Conservation (phyloP, 2,113 vertebrate species). For the Steatornis caripensis region DNA sequence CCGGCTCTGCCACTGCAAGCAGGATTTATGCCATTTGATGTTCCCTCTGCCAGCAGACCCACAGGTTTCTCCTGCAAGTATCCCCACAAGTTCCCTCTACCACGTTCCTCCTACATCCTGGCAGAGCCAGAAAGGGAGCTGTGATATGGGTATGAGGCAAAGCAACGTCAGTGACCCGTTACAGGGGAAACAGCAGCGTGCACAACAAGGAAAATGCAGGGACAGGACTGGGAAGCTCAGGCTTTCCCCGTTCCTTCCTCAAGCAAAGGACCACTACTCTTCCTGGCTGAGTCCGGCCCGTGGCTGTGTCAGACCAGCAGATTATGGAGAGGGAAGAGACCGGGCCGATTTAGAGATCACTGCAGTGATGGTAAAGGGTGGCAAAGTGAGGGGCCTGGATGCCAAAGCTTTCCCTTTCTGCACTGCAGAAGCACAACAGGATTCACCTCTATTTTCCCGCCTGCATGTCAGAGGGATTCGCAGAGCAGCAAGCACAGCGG, state of each 20-base stretch:
- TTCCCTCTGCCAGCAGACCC: background rate
- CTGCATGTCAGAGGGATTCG: background rate
- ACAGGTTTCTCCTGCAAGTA: background rate
- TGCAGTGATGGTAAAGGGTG: background rate
- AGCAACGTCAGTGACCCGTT: background rate
- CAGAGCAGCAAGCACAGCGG: background rate
- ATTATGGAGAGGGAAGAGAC: background rate
- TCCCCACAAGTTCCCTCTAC: background rate
- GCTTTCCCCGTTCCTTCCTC: background rate
- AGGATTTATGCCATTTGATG: background rate
- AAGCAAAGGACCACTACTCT: background rate
- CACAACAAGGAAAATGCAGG: background rate
- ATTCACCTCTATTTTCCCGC: background rate
- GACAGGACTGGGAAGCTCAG: background rate
- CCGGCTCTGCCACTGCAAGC: background rate
- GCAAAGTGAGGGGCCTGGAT: background rate
- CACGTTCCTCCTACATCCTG: background rate
- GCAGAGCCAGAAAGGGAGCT: background rate
- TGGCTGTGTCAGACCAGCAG: background rate
- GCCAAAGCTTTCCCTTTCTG: background rate
- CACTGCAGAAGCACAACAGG: background rate
- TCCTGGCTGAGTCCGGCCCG: background rate
- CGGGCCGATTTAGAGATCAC: background rate
- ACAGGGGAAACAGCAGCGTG: background rate
- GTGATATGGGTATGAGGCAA: background rate